A percentile compares a stretch with the other conserved stretches of the same genome.
These are phyloP conservation scores for Anastrepha obliqua DNA, from an alignment of 1,140 invertebrate species.

Conservation along the genomic window DNA sequence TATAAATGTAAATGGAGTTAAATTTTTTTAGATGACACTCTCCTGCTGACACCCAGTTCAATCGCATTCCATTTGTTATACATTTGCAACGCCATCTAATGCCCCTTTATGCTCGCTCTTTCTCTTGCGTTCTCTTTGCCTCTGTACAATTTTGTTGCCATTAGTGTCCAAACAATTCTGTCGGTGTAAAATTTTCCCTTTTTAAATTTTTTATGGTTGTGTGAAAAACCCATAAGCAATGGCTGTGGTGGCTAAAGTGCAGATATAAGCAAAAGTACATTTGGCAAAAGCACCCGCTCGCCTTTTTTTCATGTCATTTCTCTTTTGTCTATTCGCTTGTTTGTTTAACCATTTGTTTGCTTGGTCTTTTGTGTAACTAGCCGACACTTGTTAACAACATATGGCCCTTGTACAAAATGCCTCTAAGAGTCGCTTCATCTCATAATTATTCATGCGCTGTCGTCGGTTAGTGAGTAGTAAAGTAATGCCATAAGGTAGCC, in stretches of 20 bases:
- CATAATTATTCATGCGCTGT: not conserved
- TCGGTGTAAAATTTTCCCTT: not conserved
- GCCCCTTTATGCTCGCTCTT: not conserved
- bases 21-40: too few species aligned
- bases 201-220: not conserved
- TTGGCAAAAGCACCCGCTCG: not conserved
- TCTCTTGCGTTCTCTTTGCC: not conserved
- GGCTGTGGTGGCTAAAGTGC: not conserved
- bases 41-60: too few species aligned
- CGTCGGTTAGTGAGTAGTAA: not conserved
- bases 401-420: not conserved
- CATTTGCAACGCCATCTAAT: not conserved
- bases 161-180: not conserved
- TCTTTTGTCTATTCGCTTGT: slow-evolving; percentile 3
- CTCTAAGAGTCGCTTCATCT: not conserved
- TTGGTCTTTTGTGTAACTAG: not conserved
- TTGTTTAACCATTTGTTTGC: not conserved
- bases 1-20: too few species aligned
- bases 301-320: not conserved
- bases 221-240: not conserved
- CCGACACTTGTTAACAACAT: not conserved
- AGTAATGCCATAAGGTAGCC: too few species aligned
- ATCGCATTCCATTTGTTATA: not conserved
- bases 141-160: not conserved
- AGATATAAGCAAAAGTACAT: not conserved